These are phyloP conservation scores for Calephelis virginiensis DNA, from an alignment of 1,140 invertebrate genomes.

Conservation along the genomic window DNA sequence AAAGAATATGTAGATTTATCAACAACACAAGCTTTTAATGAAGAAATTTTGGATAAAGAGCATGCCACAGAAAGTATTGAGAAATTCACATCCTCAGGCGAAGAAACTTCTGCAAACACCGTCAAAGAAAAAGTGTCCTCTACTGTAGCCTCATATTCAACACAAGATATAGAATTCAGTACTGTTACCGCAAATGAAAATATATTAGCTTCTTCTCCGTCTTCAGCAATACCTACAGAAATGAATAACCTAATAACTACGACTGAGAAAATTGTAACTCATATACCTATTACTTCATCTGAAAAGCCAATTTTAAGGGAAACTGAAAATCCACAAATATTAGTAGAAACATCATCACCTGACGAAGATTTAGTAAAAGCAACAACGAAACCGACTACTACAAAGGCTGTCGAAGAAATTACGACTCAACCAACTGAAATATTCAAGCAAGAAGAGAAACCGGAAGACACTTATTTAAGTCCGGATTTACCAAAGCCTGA, in stretches of 20 bases:
- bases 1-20: slow-evolving; percentile 1
- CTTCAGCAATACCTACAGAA: slow-evolving; percentile 21
- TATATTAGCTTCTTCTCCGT: slow-evolving; percentile 14
- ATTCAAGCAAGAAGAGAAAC: slow-evolving; percentile 26
- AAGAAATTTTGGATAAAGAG: neutral
- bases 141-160: neutral
- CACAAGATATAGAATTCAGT: slow-evolving; percentile 5
- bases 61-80: neutral
- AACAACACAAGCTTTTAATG: neutral
- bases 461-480: slow-evolving; percentile 23
- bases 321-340: slow-evolving; percentile 28
- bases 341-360: slow-evolving; percentile 37
- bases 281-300: slow-evolving; percentile 19
- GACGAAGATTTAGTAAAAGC: slow-evolving; percentile 42
- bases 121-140: neutral
- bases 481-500: slow-evolving; percentile 50
- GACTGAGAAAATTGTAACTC: slow-evolving; percentile 3
- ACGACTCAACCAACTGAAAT: slow-evolving; percentile 35
- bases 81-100: neutral
- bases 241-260: slow-evolving; percentile 1
- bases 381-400: slow-evolving; percentile 44
- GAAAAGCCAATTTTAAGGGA: slow-evolving; percentile 28
- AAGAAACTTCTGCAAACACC: neutral
- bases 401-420: slow-evolving; percentile 37
- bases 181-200: slow-evolving; percentile 15